Conservation (phyloP, 2,888 invertebrate species). For the Amphimallon solstitiale region DNA sequence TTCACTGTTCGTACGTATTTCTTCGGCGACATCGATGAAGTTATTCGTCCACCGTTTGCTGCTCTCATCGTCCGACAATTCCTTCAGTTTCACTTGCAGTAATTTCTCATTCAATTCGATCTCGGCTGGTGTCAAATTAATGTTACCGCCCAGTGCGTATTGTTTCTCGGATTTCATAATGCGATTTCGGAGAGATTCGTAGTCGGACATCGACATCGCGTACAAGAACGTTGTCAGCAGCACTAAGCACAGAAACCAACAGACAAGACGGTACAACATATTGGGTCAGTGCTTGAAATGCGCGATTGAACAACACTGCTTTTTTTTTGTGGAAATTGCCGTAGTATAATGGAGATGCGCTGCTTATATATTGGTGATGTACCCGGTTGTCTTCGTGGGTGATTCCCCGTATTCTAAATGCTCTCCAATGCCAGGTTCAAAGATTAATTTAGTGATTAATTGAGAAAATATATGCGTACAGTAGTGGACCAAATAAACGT, state of each 20-base stretch:
- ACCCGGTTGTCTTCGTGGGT: too few species aligned
- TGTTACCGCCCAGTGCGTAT: slow-evolving; percentile 40
- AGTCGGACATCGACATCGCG: background rate
- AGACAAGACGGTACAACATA: background rate
- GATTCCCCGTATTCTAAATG: too few species aligned
- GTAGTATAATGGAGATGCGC: too few species aligned
- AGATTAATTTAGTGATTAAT: too few species aligned
- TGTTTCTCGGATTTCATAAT: slow-evolving; percentile 39
- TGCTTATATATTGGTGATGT: too few species aligned
- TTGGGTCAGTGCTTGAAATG: too few species aligned
- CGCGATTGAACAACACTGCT: too few species aligned
- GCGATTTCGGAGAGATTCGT: background rate
- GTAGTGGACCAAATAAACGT: too few species aligned
- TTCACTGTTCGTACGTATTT: slow-evolving; percentile 67
- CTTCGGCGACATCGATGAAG: slow-evolving; percentile 68
- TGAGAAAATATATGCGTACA: too few species aligned
- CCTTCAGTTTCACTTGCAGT: slow-evolving; percentile 43
- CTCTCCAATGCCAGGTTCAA: too few species aligned
- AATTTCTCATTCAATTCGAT: slow-evolving; percentile 42
- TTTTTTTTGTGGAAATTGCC: too few species aligned
- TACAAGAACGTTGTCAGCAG: background rate
- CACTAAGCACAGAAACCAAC: background rate
- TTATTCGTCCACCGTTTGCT: slow-evolving; percentile 71
- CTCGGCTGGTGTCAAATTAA: slow-evolving; percentile 43
- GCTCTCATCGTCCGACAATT: slow-evolving; percentile 38